These are phyloP conservation scores for Tachyglossus aculeatus DNA, from an alignment of 2,797 vertebrate species.

Conservation along the genomic window DNA sequence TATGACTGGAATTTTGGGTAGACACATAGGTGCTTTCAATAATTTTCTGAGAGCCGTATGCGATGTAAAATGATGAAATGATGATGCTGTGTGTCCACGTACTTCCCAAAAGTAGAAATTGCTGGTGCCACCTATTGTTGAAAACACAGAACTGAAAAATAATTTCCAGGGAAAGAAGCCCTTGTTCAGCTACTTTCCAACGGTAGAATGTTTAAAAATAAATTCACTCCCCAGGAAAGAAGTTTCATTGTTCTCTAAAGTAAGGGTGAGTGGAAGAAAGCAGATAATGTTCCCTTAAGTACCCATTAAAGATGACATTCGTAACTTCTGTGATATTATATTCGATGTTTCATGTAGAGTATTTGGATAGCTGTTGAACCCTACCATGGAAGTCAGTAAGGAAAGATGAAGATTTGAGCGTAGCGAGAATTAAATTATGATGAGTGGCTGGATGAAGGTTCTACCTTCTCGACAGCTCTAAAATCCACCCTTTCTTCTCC, in stretches of 20 bases:
- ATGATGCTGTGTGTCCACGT: constrained; percentile 11
- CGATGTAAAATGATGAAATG: constrained; percentile 46
- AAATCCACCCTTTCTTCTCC: too few species aligned
- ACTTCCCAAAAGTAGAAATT: constrained; percentile 51
- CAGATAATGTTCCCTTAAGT: background rate
- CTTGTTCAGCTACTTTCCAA: background rate
- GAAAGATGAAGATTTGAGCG: background rate
- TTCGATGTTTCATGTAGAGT: background rate
- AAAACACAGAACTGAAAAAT: constrained; percentile 59
- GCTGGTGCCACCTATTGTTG: constrained; percentile 70
- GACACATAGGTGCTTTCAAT: constrained; percentile 31
- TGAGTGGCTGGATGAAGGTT: too few species aligned
- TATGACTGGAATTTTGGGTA: background rate
- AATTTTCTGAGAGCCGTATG: constrained; percentile 32
- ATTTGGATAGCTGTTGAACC: background rate
- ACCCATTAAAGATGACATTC: background rate
- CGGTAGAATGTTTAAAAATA: background rate
- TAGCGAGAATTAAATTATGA: background rate
- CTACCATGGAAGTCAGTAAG: background rate
- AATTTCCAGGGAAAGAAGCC: background rate
- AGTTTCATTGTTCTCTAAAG: background rate
- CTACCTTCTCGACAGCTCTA: too few species aligned
- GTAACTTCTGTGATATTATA: background rate
- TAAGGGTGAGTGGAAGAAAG: background rate
- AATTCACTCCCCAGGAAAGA: background rate